Evolutionary conservation across 2,888 invertebrate species (phyloP).

Genomic region (Rhingia campestris): DNA sequence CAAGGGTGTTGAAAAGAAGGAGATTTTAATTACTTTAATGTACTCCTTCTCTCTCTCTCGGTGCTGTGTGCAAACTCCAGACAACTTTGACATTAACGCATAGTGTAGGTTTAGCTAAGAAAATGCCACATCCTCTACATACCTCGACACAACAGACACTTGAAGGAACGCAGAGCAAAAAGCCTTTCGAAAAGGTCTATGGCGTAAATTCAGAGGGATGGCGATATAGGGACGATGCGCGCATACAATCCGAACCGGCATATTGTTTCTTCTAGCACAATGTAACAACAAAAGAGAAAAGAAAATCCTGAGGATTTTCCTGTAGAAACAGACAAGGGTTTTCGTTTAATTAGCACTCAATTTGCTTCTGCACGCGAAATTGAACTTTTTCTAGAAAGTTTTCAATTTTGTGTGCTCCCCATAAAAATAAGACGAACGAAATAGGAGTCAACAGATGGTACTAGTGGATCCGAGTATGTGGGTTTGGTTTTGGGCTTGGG

Average conservation of each 20-base stretch:
- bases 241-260: not conserved
- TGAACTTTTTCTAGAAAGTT: conserved; percentile 42
- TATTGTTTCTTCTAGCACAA: conserved; percentile 12
- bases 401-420: not conserved
- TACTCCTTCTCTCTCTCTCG: not conserved
- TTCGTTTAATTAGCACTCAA: conserved; percentile 60
- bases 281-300: conserved; percentile 1
- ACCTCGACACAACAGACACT: conserved; percentile 9
- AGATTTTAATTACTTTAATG: conserved; percentile 56
- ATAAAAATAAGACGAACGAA: not conserved
- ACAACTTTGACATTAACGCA: conserved; percentile 33
- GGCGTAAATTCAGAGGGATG: not conserved
- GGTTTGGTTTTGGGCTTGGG: not conserved
- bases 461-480: not conserved
- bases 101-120: conserved; percentile 7
- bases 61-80: conserved; percentile 1
- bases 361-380: conserved; percentile 49
- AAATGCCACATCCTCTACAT: conserved; percentile 6
- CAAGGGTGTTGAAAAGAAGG: conserved; percentile 23
- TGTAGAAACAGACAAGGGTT: conserved; percentile 12
- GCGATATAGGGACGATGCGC: not conserved
- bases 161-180: not conserved
- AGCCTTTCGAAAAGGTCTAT: conserved; percentile 15
- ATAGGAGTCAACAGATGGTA: conserved; percentile 15
- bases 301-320: conserved; percentile 27